A percentile compares a stretch with the other conserved stretches of the same genome.
Conservation (phyloP, 2,888 invertebrate genomes). For the Leucophenga maculata region DNA sequence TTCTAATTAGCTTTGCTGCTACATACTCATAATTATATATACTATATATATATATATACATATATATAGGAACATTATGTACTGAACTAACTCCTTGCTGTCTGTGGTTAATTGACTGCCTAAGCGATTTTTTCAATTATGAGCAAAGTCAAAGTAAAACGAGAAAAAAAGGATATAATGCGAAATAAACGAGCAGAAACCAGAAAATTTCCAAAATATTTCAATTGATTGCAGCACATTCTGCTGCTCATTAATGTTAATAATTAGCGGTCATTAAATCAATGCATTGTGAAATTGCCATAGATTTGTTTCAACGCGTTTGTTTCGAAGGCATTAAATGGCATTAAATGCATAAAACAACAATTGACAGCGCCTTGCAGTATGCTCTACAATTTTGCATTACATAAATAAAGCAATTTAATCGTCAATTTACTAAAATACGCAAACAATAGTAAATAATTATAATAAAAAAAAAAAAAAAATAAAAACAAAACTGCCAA, state of each 20-base stretch:
- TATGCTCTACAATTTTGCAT: neutral
- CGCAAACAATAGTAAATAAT: neutral
- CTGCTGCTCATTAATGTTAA: slow-evolving; percentile 36
- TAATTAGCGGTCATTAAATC: slow-evolving; percentile 39
- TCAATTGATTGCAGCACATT: slow-evolving; percentile 1
- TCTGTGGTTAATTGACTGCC: slow-evolving; percentile 23
- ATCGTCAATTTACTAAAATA: neutral
- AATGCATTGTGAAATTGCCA: slow-evolving; percentile 35
- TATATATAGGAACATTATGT: too few relatives aligned
- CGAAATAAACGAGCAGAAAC: neutral
- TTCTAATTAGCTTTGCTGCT: too few relatives aligned
- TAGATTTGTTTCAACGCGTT: neutral
- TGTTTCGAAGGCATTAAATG: neutral
- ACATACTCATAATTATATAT: too few relatives aligned
- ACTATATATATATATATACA: too few relatives aligned
- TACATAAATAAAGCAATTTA: neutral
- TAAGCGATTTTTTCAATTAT: slow-evolving; percentile 33
- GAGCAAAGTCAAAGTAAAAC: neutral
- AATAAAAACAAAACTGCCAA: too few relatives aligned
- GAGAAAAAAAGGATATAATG: neutral
- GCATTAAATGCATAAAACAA: neutral
- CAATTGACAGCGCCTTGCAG: neutral
- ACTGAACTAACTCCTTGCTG: neutral
- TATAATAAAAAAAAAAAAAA: neutral
- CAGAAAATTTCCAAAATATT: neutral